These are phyloP conservation scores for Zenarchopterus dispar DNA, from an alignment of 2,797 vertebrate genomes.

Conservation along the genomic window DNA sequence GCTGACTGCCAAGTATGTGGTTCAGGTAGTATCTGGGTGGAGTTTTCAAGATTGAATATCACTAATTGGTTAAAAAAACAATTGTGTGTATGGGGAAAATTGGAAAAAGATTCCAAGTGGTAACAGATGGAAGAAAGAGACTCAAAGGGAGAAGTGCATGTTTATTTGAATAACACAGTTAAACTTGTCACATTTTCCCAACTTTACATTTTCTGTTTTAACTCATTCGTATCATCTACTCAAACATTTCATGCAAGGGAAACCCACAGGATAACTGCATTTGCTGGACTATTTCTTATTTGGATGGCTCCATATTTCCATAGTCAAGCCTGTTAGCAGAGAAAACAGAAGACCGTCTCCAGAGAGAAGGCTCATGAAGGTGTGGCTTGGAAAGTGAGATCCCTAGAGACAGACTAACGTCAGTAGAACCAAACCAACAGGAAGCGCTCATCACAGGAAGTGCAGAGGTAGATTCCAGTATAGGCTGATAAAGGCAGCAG, in stretches of 20 bases:
- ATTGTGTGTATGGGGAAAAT: too few relatives aligned
- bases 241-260: conserved; percentile 4
- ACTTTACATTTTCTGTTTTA: neutral
- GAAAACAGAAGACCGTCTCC: conserved; percentile 16
- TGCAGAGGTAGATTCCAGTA: conserved; percentile 20
- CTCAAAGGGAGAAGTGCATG: too few relatives aligned
- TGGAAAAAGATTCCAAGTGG: too few relatives aligned
- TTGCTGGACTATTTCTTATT: conserved; percentile 4
- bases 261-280: neutral
- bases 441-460: conserved; percentile 41
- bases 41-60: too few relatives aligned
- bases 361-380: conserved; percentile 32
- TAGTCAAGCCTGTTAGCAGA: conserved; percentile 1
- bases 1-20: too few relatives aligned
- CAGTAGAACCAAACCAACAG: conserved; percentile 45
- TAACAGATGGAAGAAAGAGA: too few relatives aligned
- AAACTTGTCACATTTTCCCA: too few relatives aligned
- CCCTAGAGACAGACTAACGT: conserved; percentile 58
- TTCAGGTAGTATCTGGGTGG: too few relatives aligned
- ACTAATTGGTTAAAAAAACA: too few relatives aligned
- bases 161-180: too few relatives aligned
- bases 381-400: conserved; percentile 47
- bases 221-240: conserved; percentile 5
- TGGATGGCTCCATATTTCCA: neutral
- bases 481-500: conserved; percentile 34